These are phyloP conservation scores for Tholera decimalis DNA, from an alignment of 2,888 invertebrate genomes.

Conservation along the genomic window DNA sequence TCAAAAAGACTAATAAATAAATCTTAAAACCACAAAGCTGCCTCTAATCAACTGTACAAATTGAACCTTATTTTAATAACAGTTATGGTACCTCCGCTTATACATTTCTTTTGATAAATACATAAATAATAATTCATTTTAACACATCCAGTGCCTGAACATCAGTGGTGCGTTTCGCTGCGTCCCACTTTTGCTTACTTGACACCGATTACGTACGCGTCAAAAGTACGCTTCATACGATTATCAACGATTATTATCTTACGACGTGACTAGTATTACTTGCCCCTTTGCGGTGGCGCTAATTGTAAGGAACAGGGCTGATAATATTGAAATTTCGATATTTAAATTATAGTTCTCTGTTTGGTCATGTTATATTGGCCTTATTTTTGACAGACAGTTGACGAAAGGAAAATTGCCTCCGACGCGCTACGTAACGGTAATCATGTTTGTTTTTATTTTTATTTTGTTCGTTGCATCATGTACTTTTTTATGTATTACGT, in stretches of 20 bases:
- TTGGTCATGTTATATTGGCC: conserved; percentile 15
- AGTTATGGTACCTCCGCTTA: not conserved
- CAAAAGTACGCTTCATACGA: conserved; percentile 38
- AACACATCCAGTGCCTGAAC: conserved; percentile 43
- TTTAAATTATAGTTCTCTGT: conserved; percentile 1
- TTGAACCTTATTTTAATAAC: not conserved
- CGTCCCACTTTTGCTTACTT: conserved; percentile 34
- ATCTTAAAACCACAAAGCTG: not conserved
- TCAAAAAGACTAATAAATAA: not conserved
- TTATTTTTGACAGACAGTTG: conserved; percentile 20
- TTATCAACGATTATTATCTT: conserved; percentile 43
- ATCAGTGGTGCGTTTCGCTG: conserved; percentile 41
- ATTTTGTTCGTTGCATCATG: not conserved
- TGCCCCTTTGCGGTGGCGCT: not conserved
- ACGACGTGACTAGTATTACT: conserved; percentile 5
- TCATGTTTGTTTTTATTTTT: not conserved
- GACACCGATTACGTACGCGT: conserved; percentile 51
- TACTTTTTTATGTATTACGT: conserved; percentile 21
- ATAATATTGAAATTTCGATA: not conserved
- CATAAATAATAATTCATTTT: not conserved
- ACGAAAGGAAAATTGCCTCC: conserved; percentile 40
- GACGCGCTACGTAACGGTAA: conserved; percentile 32
- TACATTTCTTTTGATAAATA: too few species aligned
- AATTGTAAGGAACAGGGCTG: not conserved
- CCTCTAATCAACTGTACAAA: not conserved